These are phyloP conservation scores for Dicrostonyx torquatus DNA, from an alignment of 2,797 vertebrate species.

Conservation along the genomic window DNA sequence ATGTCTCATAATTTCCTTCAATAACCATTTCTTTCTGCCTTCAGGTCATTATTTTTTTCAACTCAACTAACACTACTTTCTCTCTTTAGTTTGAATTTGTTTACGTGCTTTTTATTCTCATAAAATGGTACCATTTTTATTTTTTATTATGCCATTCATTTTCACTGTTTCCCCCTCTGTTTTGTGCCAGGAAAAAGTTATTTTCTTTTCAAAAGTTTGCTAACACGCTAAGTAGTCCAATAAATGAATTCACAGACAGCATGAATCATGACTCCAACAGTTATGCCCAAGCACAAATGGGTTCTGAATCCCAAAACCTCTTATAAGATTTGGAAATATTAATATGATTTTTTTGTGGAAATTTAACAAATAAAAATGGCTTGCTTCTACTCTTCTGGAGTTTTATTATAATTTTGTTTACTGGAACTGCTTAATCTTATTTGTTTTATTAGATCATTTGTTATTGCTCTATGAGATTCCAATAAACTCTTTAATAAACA, in stretches of 20 bases:
- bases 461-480: constrained; percentile 82
- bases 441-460: constrained; percentile 85
- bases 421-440: constrained; percentile 81
- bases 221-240: constrained; percentile 39
- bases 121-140: neutral
- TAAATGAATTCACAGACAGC: constrained; percentile 63
- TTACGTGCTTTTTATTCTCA: constrained; percentile 56
- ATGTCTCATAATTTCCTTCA: neutral
- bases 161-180: constrained; percentile 30
- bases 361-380: constrained; percentile 76
- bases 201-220: constrained; percentile 71
- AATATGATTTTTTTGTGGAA: constrained; percentile 69
- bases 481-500: constrained; percentile 86
- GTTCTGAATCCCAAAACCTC: constrained; percentile 65
- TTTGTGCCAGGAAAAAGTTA: constrained; percentile 58
- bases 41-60: neutral
- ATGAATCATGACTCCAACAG: constrained; percentile 59
- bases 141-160: neutral
- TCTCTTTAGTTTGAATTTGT: constrained; percentile 38
- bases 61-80: neutral
- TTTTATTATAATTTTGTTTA: constrained; percentile 82
- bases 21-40: neutral
- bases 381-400: constrained; percentile 66
- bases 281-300: constrained; percentile 18
- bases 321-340: constrained; percentile 78